Base-by-base conservation (phyloP, 1,140 invertebrate species). In the Drosophila fuyamai region DNA sequence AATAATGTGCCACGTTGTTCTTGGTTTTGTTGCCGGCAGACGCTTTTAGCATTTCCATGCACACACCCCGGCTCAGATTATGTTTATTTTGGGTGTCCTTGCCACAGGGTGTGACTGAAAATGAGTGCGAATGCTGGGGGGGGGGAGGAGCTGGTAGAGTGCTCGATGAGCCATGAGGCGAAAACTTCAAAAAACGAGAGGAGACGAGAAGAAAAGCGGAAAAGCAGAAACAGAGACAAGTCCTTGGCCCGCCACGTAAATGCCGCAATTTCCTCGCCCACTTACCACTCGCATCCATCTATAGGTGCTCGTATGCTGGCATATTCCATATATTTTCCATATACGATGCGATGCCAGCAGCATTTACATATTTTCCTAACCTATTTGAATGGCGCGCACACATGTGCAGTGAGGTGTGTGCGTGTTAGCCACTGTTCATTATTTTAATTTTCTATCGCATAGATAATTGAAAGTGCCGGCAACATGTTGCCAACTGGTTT, bases 1-100 rank as follows among this genome's bases (percentile, higher is more conserved):
- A 89, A 89, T 89, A 89, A 89, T 89, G 84, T 89, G 84, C 68
- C 80, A 89, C 65, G 79, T 82, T 86, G 76, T 79, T 81, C 48
- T 72, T 72, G 63, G 16, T 47, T 35, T 54, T 59, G 44, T 54
- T 68, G 76, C 56, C 63, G 68, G 76, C 76, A 76, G 79, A 86
- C 78, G 82, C 82, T 85, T 85, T 85, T 85, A 86, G 82, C 82
- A 81, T 85, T 81, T 77, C 50, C 81, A 80, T 79, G 76, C 72
- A 84, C 61, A 61, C 75, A 66, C 81, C 79, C 73, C 36, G 65
- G 79, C 79, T 79, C 70, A 88, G 84, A 86, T 86, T 86, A 86
- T 86, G 83, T 86, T 86, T 86, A 86, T 88, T 86, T 86, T 86
- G 83, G 76, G 76, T 82, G 63, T 81, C 63, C 55, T 55, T 61